A percentile compares a stretch with the other conserved stretches of the same genome.
Evolutionary conservation across 2,888 invertebrate genomes (phyloP).

Genomic region (Anarsia innoxiella): DNA sequence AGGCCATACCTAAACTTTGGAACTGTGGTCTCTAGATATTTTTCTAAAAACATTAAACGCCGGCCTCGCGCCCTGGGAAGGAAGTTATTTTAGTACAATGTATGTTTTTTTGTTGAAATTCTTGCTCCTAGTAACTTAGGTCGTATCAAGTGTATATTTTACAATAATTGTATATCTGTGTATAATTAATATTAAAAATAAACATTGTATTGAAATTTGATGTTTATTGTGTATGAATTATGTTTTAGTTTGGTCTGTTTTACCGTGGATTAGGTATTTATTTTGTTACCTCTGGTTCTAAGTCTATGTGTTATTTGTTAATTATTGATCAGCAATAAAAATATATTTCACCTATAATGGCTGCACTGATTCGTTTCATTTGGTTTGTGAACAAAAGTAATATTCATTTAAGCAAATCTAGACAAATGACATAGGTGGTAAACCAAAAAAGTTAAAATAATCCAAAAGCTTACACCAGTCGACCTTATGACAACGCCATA

Average conservation of each 20-base stretch:
- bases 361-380: slow-evolving; percentile 41
- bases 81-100: slow-evolving; percentile 67
- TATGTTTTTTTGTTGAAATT: slow-evolving; percentile 58
- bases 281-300: slow-evolving; percentile 69
- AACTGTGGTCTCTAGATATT: slow-evolving; percentile 33
- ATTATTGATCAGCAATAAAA: slow-evolving; percentile 64
- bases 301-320: slow-evolving; percentile 71
- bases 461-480: too few species aligned
- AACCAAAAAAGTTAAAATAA: too few species aligned
- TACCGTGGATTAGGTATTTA: slow-evolving; percentile 70
- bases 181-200: slow-evolving; percentile 26
- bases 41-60: slow-evolving; percentile 40
- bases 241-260: slow-evolving; percentile 41
- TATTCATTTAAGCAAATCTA: too few species aligned
- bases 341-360: slow-evolving; percentile 57
- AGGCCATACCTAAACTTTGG: slow-evolving; percentile 21
- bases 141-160: slow-evolving; percentile 48
- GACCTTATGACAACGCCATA: too few species aligned
- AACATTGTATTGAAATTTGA: slow-evolving; percentile 26
- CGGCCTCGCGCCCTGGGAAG: slow-evolving; percentile 32
- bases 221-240: too few species aligned
- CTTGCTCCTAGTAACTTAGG: slow-evolving; percentile 36
- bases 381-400: too few species aligned
- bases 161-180: slow-evolving; percentile 30
- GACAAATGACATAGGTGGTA: too few species aligned